A percentile compares a stretch with the other conserved stretches of the same genome.
Evolutionary conservation across 1,140 invertebrate species (phyloP).

Genomic region (Drosophila kohkoa): DNA sequence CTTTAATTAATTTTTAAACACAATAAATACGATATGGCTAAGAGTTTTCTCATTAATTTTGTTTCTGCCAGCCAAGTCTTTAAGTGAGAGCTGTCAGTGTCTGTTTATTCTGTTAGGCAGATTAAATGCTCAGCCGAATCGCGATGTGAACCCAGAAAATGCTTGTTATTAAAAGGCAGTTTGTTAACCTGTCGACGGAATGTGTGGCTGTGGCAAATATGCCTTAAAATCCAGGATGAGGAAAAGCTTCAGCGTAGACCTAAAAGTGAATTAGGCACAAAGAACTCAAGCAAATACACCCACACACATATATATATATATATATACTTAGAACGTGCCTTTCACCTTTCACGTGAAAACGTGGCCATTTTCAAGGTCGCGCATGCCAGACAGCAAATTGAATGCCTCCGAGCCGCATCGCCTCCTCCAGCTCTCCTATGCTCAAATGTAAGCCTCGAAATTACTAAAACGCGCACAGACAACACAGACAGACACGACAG

Average conservation of each 20-base stretch:
- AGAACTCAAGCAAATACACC: neutral
- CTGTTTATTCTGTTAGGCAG: constrained; percentile 1
- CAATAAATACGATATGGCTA: neutral
- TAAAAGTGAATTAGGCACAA: constrained; percentile 30
- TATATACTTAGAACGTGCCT: constrained; percentile 64
- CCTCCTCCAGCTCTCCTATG: no score
- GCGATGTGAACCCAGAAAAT: neutral
- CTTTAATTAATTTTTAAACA: neutral
- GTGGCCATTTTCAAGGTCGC: constrained; percentile 75
- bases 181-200: constrained; percentile 53
- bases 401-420: constrained; percentile 12
- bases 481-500: constrained; percentile 29
- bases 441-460: constrained; percentile 66
- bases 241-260: constrained; percentile 21
- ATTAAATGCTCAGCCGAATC: neutral
- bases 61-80: neutral
- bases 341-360: constrained; percentile 80
- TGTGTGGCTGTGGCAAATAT: constrained; percentile 5
- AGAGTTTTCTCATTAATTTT: neutral
- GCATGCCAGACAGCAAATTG: constrained; percentile 67
- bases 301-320: no score
- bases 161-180: constrained; percentile 16
- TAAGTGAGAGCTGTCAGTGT: neutral
- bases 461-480: constrained; percentile 70
- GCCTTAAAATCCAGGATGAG: constrained; percentile 35